These are phyloP conservation scores for Poeciliopsis presidionis DNA, from an alignment of 2,797 vertebrate species.

Conservation along the genomic window DNA sequence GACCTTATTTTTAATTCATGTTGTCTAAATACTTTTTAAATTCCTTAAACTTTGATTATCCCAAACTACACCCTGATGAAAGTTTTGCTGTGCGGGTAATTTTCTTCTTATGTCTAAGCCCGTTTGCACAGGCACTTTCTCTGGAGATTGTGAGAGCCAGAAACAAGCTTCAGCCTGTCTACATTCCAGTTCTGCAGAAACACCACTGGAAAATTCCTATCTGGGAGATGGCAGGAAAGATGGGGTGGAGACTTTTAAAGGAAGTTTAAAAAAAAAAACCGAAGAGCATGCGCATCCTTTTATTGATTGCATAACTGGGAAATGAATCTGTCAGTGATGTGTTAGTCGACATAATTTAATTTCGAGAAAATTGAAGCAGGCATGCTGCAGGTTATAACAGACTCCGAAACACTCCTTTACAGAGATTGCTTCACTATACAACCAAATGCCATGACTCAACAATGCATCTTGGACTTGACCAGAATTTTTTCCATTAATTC, in stretches of 20 bases:
- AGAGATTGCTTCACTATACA: neutral
- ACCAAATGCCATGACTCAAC: conserved; percentile 61
- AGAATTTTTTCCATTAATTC: conserved; percentile 62
- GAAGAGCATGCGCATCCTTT: conserved; percentile 2
- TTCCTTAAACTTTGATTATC: neutral
- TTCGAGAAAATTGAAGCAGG: conserved; percentile 18
- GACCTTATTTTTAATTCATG: neutral
- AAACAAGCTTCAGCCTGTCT: conserved; percentile 85
- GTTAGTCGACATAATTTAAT: conserved; percentile 22
- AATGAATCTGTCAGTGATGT: conserved; percentile 20
- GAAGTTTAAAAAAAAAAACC: neutral
- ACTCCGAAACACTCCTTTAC: conserved; percentile 16
- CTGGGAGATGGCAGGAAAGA: conserved; percentile 16
- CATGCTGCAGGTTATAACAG: conserved; percentile 18
- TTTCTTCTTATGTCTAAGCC: conserved; percentile 28
- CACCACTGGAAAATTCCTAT: conserved; percentile 84
- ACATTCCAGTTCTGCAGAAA: conserved; percentile 87
- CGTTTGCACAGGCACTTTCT: conserved; percentile 49
- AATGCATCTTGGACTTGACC: conserved; percentile 45
- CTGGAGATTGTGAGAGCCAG: conserved; percentile 67
- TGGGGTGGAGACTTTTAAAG: conserved; percentile 4
- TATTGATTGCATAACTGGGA: conserved; percentile 20
- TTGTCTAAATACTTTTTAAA: conserved; percentile 2
- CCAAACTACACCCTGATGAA: neutral
- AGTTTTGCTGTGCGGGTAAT: conserved; percentile 8